Base-by-base conservation (phyloP, 2,888 invertebrate species). In the Stenchaetothrips biformis region DNA sequence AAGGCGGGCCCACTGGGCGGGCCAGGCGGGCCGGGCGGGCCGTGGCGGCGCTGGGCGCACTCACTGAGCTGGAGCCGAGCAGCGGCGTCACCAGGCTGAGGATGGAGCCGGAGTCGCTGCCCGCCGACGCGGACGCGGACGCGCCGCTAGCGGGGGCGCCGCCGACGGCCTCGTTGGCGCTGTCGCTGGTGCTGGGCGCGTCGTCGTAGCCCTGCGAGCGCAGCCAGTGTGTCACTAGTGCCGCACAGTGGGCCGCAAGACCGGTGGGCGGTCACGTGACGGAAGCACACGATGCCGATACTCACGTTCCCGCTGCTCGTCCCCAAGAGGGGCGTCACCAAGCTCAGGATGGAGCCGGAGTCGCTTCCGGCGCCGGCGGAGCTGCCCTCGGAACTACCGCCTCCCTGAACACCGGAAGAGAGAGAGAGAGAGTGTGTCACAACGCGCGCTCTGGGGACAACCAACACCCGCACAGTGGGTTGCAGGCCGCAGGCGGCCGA, bases 311-410 rank as follows among this genome's bases (percentile, higher is more conserved):
- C 81, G 79, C 82, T 82, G 78, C 82, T 82, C 74, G 78, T 80
- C 49, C 82, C 82, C 21, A 82, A 78, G 4, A 82, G 79, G 7
- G 82, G 82, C 59, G 80, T 81, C n/a, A 82, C 53, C 16, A 82
- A 80, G 18, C 80, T 80, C 11, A 82, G 80, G 62, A 82, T 82
- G 37, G 82, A 37, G 37, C 37, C 37, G 2, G 37, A 82, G 77
- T 82, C 82, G 3, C 82, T 81, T 18, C 81, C 81, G 21, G 82
- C 81, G n/a, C 81, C 81, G 21, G 80, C 80, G 48, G 74, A 81
- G 48, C 80, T 4, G 4, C 37, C 37, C 37, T 37, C 37, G 37
- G 37, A 37, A 37, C 37, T 4, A 37, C 37, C 37, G 37, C 37
- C 37, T 37, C 37, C 37, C 37, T 37, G 37, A 37, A 37, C 2